phyloP scores from a whole-genome alignment of 2,113 vertebrate species.

The Aphyosemion australe region DNA sequence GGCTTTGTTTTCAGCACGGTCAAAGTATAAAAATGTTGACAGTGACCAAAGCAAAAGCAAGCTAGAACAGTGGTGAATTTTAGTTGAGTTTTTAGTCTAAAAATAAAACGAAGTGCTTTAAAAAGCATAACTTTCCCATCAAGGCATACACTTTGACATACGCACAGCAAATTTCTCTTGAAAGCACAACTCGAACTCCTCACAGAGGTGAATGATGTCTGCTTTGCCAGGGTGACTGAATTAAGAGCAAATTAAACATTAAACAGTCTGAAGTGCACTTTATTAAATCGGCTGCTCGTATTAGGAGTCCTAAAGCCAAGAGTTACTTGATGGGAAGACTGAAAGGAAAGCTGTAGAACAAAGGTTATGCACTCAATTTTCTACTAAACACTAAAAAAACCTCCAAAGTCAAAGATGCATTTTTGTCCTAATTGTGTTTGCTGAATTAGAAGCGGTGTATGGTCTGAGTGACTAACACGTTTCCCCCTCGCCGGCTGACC shows the following conservation, averaged over 20 bases:
- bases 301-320: conserved; percentile 14
- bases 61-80: too few species aligned
- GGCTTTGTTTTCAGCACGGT: too few species aligned
- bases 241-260: conserved; percentile 26
- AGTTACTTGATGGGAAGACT: neutral
- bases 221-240: conserved; percentile 13
- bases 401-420: conserved; percentile 3
- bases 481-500: conserved; percentile 48
- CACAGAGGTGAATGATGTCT: neutral
- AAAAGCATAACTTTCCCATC: too few species aligned
- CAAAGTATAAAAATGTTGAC: too few species aligned
- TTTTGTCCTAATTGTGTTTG: conserved; percentile 22
- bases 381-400: conserved; percentile 13
- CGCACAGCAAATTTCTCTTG: too few species aligned
- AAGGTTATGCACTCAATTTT: neutral
- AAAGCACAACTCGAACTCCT: neutral
- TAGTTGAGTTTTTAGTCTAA: too few species aligned
- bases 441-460: conserved; percentile 36
- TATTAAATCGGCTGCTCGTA: conserved; percentile 42
- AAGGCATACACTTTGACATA: too few species aligned
- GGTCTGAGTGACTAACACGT: conserved; percentile 36
- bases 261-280: conserved; percentile 36
- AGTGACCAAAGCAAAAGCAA: too few species aligned
- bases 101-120: too few species aligned
- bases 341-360: neutral